Conservation (phyloP, 2,888 invertebrate species). For the Choreutis nemorana region DNA sequence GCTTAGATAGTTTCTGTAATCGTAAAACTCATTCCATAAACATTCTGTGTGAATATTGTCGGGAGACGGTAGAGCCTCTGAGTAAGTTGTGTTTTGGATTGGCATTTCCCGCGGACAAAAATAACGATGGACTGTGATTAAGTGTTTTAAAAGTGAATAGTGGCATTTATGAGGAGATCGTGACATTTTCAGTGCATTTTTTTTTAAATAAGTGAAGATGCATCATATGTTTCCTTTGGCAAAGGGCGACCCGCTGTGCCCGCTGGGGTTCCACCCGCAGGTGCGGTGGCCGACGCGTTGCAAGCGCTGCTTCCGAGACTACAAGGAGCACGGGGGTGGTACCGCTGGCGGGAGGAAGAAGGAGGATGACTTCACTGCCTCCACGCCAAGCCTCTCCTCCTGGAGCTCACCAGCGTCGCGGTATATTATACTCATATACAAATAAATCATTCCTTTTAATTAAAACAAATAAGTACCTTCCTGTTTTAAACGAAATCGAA, state of each 20-base stretch:
- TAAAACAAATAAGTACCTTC: too few species aligned
- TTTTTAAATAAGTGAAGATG: conserved; percentile 55
- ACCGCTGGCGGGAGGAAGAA: conserved; percentile 76
- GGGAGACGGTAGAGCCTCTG: too few species aligned
- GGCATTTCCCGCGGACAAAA: too few species aligned
- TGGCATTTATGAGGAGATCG: conserved; percentile 48
- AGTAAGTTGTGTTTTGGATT: too few species aligned
- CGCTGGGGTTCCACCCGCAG: conserved; percentile 93
- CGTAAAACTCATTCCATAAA: conserved; percentile 60
- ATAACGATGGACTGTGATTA: conserved; percentile 21
- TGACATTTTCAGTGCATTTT: conserved; percentile 57
- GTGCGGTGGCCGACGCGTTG: conserved; percentile 93
- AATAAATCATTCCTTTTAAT: too few species aligned
- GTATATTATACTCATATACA: conserved; percentile 38
- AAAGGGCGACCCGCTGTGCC: conserved; percentile 89
- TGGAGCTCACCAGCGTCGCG: conserved; percentile 69
- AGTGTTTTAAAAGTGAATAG: conserved; percentile 19
- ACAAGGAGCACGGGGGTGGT: conserved; percentile 88
- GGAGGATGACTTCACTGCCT: conserved; percentile 74
- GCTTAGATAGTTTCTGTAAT: too few species aligned
- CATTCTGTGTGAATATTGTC: too few species aligned
- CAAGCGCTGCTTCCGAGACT: conserved; percentile 92
- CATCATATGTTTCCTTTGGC: conserved; percentile 80
- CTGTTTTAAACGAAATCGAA: too few species aligned
- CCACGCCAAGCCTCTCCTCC: conserved; percentile 79